Evolutionary conservation across 2,888 invertebrate species (phyloP).

Genomic region (Selenia dentaria): DNA sequence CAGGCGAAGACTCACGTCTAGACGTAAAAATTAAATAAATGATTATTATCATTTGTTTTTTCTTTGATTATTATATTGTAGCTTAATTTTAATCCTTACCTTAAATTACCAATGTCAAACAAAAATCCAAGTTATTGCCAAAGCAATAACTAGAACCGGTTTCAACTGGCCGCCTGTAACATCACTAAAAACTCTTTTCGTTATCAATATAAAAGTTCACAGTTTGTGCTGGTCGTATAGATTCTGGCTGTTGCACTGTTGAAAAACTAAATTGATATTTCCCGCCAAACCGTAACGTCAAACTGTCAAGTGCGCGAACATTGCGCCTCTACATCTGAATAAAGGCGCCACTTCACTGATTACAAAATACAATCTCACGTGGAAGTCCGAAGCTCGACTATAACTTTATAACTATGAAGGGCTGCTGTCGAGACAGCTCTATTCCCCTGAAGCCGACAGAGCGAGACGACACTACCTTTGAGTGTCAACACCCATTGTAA

Average conservation of each 20-base stretch:
- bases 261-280: slow-evolving; percentile 41
- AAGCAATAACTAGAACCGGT: slow-evolving; percentile 72
- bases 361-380: slow-evolving; percentile 82
- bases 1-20: no score
- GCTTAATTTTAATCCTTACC: slow-evolving; percentile 52
- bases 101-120: slow-evolving; percentile 53
- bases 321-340: slow-evolving; percentile 73
- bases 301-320: slow-evolving; percentile 77
- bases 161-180: slow-evolving; percentile 67
- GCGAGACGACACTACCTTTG: slow-evolving; percentile 55
- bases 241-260: slow-evolving; percentile 41
- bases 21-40: no score
- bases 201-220: slow-evolving; percentile 54
- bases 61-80: no score
- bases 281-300: slow-evolving; percentile 81
- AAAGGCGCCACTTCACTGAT: slow-evolving; percentile 82
- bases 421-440: slow-evolving; percentile 67
- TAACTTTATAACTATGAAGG: slow-evolving; percentile 76
- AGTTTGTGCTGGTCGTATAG: slow-evolving; percentile 45
- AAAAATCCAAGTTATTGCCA: slow-evolving; percentile 79
- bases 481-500: slow-evolving; percentile 78
- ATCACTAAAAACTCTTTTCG: slow-evolving; percentile 60
- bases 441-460: slow-evolving; percentile 52
- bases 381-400: slow-evolving; percentile 67
- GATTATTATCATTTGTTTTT: no score